phyloP scores from a whole-genome alignment of 2,888 invertebrate genomes.

The Phrixothrix hirtus region DNA sequence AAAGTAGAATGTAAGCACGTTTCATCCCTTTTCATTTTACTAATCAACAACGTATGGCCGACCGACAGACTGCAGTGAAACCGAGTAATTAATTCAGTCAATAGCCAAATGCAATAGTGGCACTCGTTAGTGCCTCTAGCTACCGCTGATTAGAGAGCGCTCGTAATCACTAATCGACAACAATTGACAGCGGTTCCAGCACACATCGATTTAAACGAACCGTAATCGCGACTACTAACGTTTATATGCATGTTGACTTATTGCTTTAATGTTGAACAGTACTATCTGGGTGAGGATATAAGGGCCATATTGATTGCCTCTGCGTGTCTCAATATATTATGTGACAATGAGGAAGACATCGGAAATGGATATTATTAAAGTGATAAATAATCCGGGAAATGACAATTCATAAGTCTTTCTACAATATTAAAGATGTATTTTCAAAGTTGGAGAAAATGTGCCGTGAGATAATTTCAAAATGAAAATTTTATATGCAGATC shows the following conservation, averaged over 20 bases:
- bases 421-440: neutral
- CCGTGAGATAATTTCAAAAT: conserved; percentile 3
- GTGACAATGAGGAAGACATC: conserved; percentile 25
- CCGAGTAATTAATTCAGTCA: conserved; percentile 34
- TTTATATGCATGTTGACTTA: conserved; percentile 29
- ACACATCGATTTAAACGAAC: conserved; percentile 30
- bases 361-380: conserved; percentile 23
- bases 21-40: neutral
- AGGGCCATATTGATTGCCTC: conserved; percentile 22
- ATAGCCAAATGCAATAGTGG: conserved; percentile 31
- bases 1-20: too few relatives aligned
- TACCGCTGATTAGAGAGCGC: conserved; percentile 35
- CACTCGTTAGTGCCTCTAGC: conserved; percentile 34
- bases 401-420: conserved; percentile 18
- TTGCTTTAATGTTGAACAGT: conserved; percentile 14
- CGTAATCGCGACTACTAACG: conserved; percentile 23
- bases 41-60: neutral
- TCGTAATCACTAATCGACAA: conserved; percentile 37
- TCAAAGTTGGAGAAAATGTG: neutral
- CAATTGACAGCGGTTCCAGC: conserved; percentile 36
- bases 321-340: conserved; percentile 25
- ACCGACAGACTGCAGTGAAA: conserved; percentile 17
- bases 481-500: conserved; percentile 14
- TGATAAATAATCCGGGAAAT: conserved; percentile 24
- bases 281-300: conserved; percentile 4